These are phyloP conservation scores for Troilus luridus DNA, from an alignment of 2,888 invertebrate species.

Conservation along the genomic window DNA sequence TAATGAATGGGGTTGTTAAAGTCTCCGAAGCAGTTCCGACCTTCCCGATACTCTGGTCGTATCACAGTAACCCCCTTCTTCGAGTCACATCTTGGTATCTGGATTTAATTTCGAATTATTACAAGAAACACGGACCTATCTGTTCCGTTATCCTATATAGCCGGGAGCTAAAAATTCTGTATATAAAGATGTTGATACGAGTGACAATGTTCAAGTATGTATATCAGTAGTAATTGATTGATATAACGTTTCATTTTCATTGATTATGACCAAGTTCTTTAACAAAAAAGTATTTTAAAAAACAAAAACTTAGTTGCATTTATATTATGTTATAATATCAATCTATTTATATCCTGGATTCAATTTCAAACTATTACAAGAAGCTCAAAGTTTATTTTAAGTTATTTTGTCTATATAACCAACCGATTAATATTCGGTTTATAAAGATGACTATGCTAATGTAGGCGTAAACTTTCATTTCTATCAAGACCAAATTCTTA, in stretches of 20 bases:
- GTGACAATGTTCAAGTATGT: not conserved
- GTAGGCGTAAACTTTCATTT: no score
- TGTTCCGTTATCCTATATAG: no score
- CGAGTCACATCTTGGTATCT: not conserved
- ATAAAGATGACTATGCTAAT: not conserved
- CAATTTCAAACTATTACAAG: not conserved
- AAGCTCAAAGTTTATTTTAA: not conserved
- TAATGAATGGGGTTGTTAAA: constrained; percentile 46
- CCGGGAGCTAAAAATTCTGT: not conserved
- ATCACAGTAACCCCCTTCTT: not conserved
- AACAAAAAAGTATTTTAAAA: no score
- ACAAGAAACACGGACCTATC: not conserved
- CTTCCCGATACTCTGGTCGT: not conserved
- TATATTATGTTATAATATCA: no score
- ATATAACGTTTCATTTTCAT: no score
- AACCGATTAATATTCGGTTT: not conserved
- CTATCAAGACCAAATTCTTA: no score
- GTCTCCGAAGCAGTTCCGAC: constrained; percentile 6
- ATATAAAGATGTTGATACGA: not conserved
- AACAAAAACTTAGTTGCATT: no score
- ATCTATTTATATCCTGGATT: no score
- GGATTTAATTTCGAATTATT: not conserved
- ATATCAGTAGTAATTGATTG: no score
- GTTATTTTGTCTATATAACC: not conserved
- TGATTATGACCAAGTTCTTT: no score